phyloP scores from a whole-genome alignment of 2,888 invertebrate genomes.

The Pristionchus fissidentatus region DNA sequence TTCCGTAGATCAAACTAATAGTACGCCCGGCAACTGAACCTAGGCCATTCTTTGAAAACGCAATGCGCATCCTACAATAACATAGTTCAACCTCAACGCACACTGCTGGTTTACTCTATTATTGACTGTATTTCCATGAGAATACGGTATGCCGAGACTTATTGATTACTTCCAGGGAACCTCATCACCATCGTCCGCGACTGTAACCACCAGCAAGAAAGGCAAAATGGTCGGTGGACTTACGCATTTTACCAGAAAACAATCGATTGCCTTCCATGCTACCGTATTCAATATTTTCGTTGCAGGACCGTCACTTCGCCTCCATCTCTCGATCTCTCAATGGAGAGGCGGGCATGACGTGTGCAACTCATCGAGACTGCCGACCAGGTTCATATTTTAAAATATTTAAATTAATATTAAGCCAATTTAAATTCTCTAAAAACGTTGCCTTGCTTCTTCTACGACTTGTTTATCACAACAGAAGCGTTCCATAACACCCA shows the following conservation, averaged over 20 bases:
- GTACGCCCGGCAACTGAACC: no score
- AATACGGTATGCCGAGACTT: neutral
- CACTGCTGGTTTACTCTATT: no score
- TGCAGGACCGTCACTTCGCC: constrained; percentile 4
- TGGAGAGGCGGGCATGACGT: neutral
- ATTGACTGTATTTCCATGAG: no score
- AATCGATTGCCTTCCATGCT: no score
- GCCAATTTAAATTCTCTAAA: neutral
- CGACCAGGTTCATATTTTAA: neutral
- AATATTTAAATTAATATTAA: neutral
- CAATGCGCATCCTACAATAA: no score
- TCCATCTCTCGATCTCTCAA: constrained; percentile 31
- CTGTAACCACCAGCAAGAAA: neutral
- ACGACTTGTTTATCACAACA: neutral
- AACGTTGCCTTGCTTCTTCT: neutral
- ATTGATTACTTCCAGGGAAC: neutral
- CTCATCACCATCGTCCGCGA: neutral
- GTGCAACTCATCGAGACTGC: constrained; percentile 12
- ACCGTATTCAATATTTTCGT: neutral
- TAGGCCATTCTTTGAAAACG: no score
- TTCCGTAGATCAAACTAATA: no score
- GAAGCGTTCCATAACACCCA: neutral
- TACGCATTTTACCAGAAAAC: no score
- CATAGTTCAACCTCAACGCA: no score
- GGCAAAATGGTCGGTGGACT: no score